Base-by-base conservation (phyloP, 2,113 vertebrate species). In the Polypterus bichir region DNA sequence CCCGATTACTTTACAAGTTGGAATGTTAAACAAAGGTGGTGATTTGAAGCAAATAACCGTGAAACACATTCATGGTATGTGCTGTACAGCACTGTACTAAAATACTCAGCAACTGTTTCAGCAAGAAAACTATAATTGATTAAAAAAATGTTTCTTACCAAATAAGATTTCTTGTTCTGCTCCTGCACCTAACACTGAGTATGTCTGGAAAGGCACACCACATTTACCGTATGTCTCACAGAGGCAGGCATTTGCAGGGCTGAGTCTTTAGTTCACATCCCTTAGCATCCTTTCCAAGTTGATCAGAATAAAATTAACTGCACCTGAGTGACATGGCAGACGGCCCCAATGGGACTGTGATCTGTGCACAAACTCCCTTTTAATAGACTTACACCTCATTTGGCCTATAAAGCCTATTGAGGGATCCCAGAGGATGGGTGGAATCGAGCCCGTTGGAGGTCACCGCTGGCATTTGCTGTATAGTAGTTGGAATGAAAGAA, bases 331-430 rank as follows among this genome's bases (percentile, higher is more conserved):
- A 87, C 77, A 87, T 79, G 84, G 81, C 80, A 74, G 74, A 73
- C 75, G 69, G 76, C 70, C 82, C 79, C 81, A 75, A 74, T 79
- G 85, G 83, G 84, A 81, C 82, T 80, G 79, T 82, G 84, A 86
- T 86, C 78, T 78, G 74, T 79, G 72, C 79, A 71, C 76, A 88
- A 82, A 81, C 80, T 86, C 78, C 77, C 83, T 88, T 91, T 89
- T 87, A 89, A 88, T 87, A 87, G 87, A 87, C 83, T 89, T 89
- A 84, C 76, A 89, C 86, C 78, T 89, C 83, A 88, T 90, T 91
- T 91, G 85, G 79, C 81, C 85, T 83, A 80, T 86, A 86, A 90
- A 87, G 76, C 83, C 75, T 80, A 77, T 81, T 88, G 88, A 89
- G 85, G 84, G 82, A 77, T 84, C 85, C 87, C 81, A 69, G 76